Percentiles rank a stretch among this genome's conserved stretches.
Conservation (phyloP, 2,888 invertebrate genomes). For the Drosophila sordidapex region DNA sequence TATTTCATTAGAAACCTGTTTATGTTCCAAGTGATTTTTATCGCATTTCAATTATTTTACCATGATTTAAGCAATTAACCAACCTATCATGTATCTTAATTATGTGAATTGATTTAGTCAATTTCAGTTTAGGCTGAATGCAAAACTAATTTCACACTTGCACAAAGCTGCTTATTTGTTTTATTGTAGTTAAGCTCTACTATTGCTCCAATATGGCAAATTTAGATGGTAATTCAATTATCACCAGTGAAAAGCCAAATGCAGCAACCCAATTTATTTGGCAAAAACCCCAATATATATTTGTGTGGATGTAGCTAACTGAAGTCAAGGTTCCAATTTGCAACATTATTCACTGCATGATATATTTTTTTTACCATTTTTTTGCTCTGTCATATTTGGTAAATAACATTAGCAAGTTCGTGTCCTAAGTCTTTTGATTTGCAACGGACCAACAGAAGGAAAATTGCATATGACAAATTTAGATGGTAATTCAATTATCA, state of each 20-base stretch:
- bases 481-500: slow-evolving; percentile 55
- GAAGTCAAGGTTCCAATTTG: slow-evolving; percentile 24
- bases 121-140: not conserved
- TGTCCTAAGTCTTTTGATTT: slow-evolving; percentile 60
- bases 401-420: slow-evolving; percentile 43
- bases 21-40: not conserved
- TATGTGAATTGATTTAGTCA: not conserved
- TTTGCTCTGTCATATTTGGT: slow-evolving; percentile 6
- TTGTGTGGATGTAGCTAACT: not conserved
- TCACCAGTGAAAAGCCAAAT: slow-evolving; percentile 6
- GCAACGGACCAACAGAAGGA: not conserved
- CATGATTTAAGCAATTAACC: not conserved
- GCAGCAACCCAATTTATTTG: not conserved
- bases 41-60: not conserved
- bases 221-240: slow-evolving; percentile 54
- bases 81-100: not conserved
- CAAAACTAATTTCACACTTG: slow-evolving; percentile 2
- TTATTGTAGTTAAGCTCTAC: slow-evolving; percentile 3
- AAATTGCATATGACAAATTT: slow-evolving; percentile 1
- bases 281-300: not conserved
- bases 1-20: not conserved
- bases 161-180: slow-evolving; percentile 2
- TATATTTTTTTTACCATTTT: not conserved
- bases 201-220: slow-evolving; percentile 20
- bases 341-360: not conserved